phyloP scores from a whole-genome alignment of 2,888 invertebrate species.

The Branchellion lobata region DNA sequence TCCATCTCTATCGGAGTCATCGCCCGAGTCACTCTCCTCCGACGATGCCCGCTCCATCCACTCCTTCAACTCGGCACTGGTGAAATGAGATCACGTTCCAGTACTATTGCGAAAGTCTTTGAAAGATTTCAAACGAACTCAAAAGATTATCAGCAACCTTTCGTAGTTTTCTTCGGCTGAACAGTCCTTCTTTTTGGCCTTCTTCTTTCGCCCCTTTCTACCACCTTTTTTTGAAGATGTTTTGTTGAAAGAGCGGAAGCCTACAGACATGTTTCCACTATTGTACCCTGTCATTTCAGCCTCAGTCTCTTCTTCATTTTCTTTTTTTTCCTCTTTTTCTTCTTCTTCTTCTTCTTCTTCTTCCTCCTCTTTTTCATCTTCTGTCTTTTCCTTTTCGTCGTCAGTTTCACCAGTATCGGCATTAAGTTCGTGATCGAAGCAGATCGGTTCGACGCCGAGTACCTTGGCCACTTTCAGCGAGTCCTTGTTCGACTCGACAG shows the following conservation, averaged over 20 bases:
- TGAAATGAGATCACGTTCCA: too few species aligned
- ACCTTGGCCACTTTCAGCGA: neutral
- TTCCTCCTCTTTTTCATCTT: neutral
- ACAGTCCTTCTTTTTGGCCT: neutral
- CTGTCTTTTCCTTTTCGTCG: neutral
- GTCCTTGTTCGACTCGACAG: neutral
- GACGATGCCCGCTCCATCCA: constrained; percentile 33
- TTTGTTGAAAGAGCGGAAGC: too few species aligned
- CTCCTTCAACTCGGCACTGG: constrained; percentile 12
- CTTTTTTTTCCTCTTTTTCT: neutral
- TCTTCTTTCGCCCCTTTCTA: neutral
- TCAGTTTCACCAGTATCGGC: too few species aligned
- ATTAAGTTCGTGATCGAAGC: neutral
- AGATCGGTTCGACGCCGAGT: neutral
- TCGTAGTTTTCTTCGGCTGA: neutral
- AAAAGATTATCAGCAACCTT: neutral
- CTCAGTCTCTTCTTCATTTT: neutral
- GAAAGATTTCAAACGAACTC: neutral
- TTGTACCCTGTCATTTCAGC: too few species aligned
- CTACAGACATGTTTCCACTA: too few species aligned
- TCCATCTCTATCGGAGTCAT: constrained; percentile 31
- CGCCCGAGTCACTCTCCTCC: constrained; percentile 33
- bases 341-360: constrained; percentile 6
- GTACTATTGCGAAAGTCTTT: too few species aligned
- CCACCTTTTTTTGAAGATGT: neutral